Evolutionary conservation across 2,113 vertebrate genomes (phyloP).

Genomic region (Vidua macroura): DNA sequence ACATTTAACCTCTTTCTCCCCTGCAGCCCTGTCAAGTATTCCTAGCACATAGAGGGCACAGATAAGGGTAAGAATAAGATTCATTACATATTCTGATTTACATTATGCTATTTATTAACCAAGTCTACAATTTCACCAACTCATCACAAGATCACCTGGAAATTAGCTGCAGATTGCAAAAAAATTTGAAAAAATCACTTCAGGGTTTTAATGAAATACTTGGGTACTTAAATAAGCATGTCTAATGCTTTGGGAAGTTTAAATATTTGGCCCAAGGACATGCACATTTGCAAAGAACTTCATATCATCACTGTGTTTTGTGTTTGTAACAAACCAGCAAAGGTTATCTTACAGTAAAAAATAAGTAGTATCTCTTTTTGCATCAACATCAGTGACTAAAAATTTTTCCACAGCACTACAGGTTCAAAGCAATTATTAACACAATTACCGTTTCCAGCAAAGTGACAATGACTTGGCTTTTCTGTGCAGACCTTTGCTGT

Average conservation of each 20-base stretch:
- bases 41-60: background rate
- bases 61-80: background rate
- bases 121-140: background rate
- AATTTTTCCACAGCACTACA: background rate
- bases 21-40: background rate
- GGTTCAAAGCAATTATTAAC: background rate
- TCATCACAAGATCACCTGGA: background rate
- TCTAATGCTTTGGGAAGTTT: background rate
- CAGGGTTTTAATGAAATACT: background rate
- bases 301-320: background rate
- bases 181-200: background rate
- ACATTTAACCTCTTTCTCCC: background rate
- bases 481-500: background rate
- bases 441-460: background rate
- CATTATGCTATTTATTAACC: background rate
- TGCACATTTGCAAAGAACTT: background rate
- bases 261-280: background rate
- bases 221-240: background rate
- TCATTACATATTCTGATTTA: background rate
- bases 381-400: background rate
- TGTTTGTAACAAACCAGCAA: background rate
- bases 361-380: background rate
- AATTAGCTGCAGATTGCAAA: background rate
- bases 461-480: background rate
- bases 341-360: background rate